Percentiles rank a stretch among this genome's conserved stretches.
Conservation (phyloP, 2,888 invertebrate species). For the Hydropsyche betteni region DNA sequence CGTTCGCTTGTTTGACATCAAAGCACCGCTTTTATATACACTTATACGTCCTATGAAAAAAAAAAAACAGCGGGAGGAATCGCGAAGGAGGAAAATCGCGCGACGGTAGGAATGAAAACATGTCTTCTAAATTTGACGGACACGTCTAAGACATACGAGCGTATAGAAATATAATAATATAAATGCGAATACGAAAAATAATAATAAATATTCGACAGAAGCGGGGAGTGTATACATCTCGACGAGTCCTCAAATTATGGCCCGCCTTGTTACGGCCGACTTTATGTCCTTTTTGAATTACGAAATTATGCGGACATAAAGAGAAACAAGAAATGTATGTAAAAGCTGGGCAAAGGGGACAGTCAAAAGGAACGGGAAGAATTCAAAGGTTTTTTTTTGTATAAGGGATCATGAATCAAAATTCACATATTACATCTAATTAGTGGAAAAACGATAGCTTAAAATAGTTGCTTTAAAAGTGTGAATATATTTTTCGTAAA, state of each 20-base stretch:
- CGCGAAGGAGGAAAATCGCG: not conserved
- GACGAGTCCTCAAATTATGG: conserved; percentile 26
- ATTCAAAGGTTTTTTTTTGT: conserved; percentile 36
- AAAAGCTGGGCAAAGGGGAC: conserved; percentile 1
- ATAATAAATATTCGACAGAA: not conserved
- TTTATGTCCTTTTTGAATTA: conserved; percentile 41
- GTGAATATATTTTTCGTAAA: no score
- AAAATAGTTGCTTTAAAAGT: no score
- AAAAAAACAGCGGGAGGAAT: no score
- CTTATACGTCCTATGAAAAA: no score
- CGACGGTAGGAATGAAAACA: not conserved
- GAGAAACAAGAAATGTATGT: conserved; percentile 41
- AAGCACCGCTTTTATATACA: conserved; percentile 14
- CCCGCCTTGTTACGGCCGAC: conserved; percentile 27
- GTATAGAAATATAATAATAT: not conserved
- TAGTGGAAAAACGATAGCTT: no score
- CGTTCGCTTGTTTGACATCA: conserved; percentile 33
- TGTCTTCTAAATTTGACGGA: conserved; percentile 3
- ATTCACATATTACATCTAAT: no score
- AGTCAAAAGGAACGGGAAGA: not conserved
- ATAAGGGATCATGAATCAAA: no score
- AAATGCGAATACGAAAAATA: conserved; percentile 15
- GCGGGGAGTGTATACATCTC: conserved; percentile 13
- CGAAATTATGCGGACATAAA: conserved; percentile 43
- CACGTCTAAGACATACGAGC: not conserved